phyloP scores from a whole-genome alignment of 1,140 invertebrate genomes.

The Gryon sp. region DNA sequence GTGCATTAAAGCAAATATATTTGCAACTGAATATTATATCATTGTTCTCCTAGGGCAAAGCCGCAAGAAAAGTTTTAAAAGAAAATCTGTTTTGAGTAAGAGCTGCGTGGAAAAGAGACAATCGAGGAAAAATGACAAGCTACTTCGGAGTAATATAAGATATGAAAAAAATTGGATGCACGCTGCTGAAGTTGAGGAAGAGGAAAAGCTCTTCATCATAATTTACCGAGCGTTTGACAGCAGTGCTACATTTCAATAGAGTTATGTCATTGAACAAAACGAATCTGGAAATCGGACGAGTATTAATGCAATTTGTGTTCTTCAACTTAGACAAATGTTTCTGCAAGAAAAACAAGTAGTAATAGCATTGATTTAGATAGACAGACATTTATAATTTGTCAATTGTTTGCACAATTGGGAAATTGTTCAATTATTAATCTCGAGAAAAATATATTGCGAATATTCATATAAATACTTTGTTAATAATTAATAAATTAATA shows the following conservation, averaged over 20 bases:
- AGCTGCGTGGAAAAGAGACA: constrained; percentile 1
- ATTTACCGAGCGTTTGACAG: constrained; percentile 27
- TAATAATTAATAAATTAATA: too few species aligned
- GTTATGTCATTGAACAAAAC: constrained; percentile 13
- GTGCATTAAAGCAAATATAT: constrained; percentile 10
- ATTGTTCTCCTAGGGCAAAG: constrained; percentile 4
- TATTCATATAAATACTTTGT: too few species aligned
- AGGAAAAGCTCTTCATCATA: constrained; percentile 18
- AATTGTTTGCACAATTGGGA: too few species aligned
- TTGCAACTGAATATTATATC: constrained; percentile 8
- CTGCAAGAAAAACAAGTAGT: not conserved
- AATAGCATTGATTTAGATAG: too few species aligned
- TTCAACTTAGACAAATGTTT: constrained; percentile 2
- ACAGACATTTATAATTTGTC: too few species aligned
- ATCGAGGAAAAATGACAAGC: constrained; percentile 31
- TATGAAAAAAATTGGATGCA: constrained; percentile 15
- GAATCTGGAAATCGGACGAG: constrained; percentile 16
- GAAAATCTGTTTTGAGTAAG: constrained; percentile 14
- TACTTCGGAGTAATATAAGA: constrained; percentile 31
- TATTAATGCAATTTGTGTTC: constrained; percentile 26
- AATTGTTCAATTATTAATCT: too few species aligned
- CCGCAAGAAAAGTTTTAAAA: constrained; percentile 7
- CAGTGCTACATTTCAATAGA: constrained; percentile 13
- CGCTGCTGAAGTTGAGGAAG: not conserved
- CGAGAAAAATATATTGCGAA: too few species aligned